Conservation (phyloP, 2,797 vertebrate species). For the Acrossocheilus fasciatus region DNA sequence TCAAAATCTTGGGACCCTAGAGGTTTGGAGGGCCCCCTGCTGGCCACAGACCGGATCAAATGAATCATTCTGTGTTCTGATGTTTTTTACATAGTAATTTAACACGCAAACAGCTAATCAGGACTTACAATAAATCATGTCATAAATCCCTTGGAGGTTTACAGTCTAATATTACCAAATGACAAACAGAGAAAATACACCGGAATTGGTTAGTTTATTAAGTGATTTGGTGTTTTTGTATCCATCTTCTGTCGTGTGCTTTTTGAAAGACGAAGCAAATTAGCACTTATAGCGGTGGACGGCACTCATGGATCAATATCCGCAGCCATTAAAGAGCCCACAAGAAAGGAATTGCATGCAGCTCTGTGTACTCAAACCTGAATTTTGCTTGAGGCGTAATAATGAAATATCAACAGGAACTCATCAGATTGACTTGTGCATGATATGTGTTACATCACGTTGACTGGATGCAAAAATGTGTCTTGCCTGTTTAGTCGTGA, state of each 20-base stretch:
- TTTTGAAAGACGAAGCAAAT: not conserved
- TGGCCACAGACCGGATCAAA: not conserved
- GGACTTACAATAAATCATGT: constrained; percentile 12
- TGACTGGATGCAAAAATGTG: not conserved
- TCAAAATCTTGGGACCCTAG: not conserved
- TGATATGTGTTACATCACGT: not conserved
- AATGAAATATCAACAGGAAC: not conserved
- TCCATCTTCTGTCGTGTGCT: not conserved
- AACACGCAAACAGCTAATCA: not conserved
- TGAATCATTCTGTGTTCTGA: not conserved
- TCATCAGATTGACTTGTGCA: constrained; percentile 5
- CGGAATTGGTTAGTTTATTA: not conserved
- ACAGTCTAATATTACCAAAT: constrained; percentile 7
- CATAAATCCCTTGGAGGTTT: not conserved
- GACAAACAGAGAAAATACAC: constrained; percentile 19
- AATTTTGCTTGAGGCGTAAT: constrained; percentile 5
- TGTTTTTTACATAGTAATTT: not conserved
- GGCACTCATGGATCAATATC: constrained; percentile 14
- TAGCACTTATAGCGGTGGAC: not conserved
- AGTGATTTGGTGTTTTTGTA: constrained; percentile 7
- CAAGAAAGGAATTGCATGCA: not conserved
- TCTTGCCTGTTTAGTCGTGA: constrained; percentile 1
- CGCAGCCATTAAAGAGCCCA: constrained; percentile 23
- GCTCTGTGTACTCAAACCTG: not conserved
- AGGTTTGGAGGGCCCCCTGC: not conserved